phyloP scores from a whole-genome alignment of 2,113 vertebrate species.

The Leiothrix lutea region DNA sequence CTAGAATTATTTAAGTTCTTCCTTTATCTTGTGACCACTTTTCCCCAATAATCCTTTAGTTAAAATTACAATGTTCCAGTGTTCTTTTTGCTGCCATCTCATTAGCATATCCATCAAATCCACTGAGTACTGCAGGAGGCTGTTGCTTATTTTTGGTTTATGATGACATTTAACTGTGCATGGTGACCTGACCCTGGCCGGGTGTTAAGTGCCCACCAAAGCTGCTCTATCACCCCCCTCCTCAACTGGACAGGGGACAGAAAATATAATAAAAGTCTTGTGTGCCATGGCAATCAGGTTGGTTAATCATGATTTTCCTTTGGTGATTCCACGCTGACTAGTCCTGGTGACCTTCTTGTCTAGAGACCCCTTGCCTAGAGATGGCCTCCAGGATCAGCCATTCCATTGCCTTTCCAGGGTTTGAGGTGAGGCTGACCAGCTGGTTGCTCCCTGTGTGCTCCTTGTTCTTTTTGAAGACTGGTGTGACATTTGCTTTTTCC shows the following conservation, averaged over 20 bases:
- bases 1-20: background rate
- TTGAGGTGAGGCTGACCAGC: background rate
- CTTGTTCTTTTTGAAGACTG: background rate
- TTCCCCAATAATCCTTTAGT: background rate
- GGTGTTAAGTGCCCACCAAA: background rate
- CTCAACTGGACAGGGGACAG: background rate
- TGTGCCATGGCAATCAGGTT: background rate
- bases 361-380: background rate
- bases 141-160: background rate
- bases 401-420: background rate
- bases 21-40: background rate
- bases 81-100: background rate
- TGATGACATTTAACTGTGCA: background rate
- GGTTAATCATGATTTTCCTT: background rate
- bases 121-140: background rate
- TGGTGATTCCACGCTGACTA: background rate
- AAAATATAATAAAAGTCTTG: background rate
- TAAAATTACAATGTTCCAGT: background rate
- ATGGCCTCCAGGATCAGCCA: background rate
- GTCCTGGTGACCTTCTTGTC: background rate
- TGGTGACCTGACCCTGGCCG: background rate
- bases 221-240: background rate
- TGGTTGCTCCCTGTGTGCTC: background rate
- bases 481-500: background rate
- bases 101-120: background rate